A percentile compares a stretch with the other conserved stretches of the same genome.
Conservation (phyloP, 1,140 invertebrate species). For the Schlechtendalia chinensis region DNA sequence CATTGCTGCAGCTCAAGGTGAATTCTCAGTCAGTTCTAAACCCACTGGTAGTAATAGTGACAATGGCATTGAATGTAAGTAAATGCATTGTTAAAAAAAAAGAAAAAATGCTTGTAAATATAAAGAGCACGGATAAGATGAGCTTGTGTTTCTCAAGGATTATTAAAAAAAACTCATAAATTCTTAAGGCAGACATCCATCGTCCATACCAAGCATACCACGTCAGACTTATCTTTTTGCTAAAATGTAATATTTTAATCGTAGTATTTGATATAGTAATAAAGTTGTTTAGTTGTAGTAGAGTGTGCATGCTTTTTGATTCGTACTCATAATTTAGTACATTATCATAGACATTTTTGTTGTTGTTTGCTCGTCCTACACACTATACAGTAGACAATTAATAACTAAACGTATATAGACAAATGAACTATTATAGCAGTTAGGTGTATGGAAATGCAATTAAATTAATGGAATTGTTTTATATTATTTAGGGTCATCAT, state of each 20-base stretch:
- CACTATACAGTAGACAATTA: neutral
- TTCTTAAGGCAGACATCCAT: neutral
- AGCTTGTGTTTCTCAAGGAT: neutral
- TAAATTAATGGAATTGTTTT: neutral
- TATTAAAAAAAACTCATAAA: neutral
- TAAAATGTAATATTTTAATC: neutral
- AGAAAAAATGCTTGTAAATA: neutral
- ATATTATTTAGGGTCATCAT: conserved; percentile 9
- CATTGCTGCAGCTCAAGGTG: conserved; percentile 47
- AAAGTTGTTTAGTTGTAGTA: neutral
- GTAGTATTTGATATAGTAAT: neutral
- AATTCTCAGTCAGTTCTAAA: conserved; percentile 4
- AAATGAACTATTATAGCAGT: neutral
- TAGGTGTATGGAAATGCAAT: neutral
- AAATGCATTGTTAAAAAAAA: conserved; percentile 10
- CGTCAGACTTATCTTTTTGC: neutral
- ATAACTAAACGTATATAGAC: conserved; percentile 4
- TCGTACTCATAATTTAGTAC: neutral
- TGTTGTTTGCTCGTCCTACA: neutral
- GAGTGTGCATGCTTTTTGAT: conserved; percentile 8
- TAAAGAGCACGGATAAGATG: conserved; percentile 2
- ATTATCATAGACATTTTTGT: neutral
- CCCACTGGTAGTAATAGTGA: conserved; percentile 24
- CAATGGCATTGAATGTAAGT: conserved; percentile 26
- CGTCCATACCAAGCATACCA: neutral